phyloP scores from a whole-genome alignment of 2,113 vertebrate genomes.

The Ifrita kowaldi region DNA sequence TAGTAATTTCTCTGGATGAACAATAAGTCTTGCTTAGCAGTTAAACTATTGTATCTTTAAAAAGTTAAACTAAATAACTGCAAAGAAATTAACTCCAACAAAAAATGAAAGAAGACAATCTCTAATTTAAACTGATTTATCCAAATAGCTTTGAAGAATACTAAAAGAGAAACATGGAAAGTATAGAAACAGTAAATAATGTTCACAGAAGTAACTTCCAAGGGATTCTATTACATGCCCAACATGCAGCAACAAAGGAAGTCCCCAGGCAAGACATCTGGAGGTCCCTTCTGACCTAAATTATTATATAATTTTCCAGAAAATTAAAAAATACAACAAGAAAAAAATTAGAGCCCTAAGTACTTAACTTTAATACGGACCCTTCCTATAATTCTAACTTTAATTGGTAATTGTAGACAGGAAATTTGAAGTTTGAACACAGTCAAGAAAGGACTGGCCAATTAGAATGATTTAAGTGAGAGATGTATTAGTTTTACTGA shows the following conservation, averaged over 20 bases:
- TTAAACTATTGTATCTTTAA: not conserved
- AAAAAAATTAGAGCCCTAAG: accelerated
- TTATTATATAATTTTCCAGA: not conserved
- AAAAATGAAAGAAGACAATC: not conserved
- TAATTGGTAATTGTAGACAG: not conserved
- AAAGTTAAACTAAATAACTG: not conserved
- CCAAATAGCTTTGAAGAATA: not conserved
- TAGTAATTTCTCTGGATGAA: not conserved
- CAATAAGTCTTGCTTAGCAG: not conserved
- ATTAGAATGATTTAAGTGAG: not conserved
- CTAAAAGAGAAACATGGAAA: not conserved
- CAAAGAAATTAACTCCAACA: not conserved
- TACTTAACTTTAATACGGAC: not conserved
- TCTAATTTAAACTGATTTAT: not conserved
- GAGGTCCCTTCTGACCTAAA: not conserved
- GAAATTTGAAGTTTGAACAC: not conserved
- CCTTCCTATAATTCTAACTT: not conserved
- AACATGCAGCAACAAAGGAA: not conserved
- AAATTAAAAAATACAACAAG: not conserved
- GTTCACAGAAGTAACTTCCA: not conserved
- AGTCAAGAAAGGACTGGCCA: not conserved
- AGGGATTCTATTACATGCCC: not conserved
- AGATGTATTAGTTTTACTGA: not conserved
- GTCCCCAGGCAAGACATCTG: not conserved
- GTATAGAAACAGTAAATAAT: not conserved